A percentile compares a stretch with the other conserved stretches of the same genome.
Evolutionary conservation across 2,797 vertebrate genomes (phyloP).

Genomic region (Rallus crepitans): DNA sequence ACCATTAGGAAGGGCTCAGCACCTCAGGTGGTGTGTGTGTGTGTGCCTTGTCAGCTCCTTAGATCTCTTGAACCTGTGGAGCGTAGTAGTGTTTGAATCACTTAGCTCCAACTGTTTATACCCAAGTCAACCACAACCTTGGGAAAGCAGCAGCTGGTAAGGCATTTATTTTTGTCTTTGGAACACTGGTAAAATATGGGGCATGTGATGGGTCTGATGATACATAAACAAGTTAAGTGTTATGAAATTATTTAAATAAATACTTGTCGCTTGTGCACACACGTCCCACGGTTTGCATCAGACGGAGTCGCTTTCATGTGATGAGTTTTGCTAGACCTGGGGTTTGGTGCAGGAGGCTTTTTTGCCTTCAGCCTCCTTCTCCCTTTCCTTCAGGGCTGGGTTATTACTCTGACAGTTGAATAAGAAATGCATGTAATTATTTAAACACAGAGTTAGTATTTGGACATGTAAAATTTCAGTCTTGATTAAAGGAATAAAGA

Average conservation of each 20-base stretch:
- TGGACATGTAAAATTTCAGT: not conserved
- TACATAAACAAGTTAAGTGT: constrained; percentile 73
- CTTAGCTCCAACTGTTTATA: constrained; percentile 67
- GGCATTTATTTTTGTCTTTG: constrained; percentile 77
- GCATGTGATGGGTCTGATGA: constrained; percentile 75
- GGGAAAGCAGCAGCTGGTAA: constrained; percentile 71
- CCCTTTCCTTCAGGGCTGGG: not conserved
- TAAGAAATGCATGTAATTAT: constrained; percentile 4
- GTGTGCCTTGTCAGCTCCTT: constrained; percentile 64
- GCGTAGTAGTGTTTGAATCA: constrained; percentile 18
- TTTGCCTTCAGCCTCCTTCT: not conserved
- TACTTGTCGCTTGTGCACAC: constrained; percentile 57
- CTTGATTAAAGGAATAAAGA: not conserved
- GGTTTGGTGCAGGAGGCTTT: not conserved
- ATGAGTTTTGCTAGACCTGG: constrained; percentile 44
- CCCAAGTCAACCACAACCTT: constrained; percentile 73
- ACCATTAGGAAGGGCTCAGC: constrained; percentile 29
- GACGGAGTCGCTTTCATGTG: not conserved
- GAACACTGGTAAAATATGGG: constrained; percentile 73
- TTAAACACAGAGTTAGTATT: not conserved
- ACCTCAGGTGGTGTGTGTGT: constrained; percentile 74
- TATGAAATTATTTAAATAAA: constrained; percentile 69
- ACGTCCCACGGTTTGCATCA: constrained; percentile 26
- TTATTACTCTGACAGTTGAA: constrained; percentile 16
- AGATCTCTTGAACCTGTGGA: not conserved